A percentile compares a stretch with the other conserved stretches of the same genome.
phyloP scores from a whole-genome alignment of 2,888 invertebrate species.

The Drosophila algonquin region DNA sequence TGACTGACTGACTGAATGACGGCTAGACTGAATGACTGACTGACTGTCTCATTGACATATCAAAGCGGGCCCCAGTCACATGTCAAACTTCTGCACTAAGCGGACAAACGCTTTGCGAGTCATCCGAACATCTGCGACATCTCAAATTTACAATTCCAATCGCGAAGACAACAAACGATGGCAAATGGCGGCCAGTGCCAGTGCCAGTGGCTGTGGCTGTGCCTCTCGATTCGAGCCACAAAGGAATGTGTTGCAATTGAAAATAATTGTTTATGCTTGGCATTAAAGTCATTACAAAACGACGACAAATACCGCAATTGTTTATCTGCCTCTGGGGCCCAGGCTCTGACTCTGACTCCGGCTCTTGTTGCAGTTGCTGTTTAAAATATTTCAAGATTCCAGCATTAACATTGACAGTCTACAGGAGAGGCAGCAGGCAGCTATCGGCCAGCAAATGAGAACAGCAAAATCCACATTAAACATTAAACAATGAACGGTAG shows the following conservation, averaged over 20 bases:
- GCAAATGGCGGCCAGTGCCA: conserved; percentile 64
- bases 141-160: conserved; percentile 67
- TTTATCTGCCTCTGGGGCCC: neutral
- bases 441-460: conserved; percentile 56
- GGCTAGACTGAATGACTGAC: conserved; percentile 10
- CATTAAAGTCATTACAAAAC: conserved; percentile 77
- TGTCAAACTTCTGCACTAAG: conserved; percentile 8
- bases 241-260: conserved; percentile 75
- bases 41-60: conserved; percentile 40
- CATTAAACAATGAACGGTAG: conserved; percentile 50
- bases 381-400: conserved; percentile 66
- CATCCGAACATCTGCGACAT: conserved; percentile 60
- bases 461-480: conserved; percentile 45
- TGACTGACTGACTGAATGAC: conserved; percentile 48
- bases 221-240: conserved; percentile 56
- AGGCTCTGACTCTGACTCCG: neutral
- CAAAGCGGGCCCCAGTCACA: conserved; percentile 5
- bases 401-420: conserved; percentile 76
- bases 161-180: conserved; percentile 39
- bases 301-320: conserved; percentile 57
- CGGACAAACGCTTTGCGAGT: conserved; percentile 27
- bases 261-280: conserved; percentile 78
- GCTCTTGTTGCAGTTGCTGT: conserved; percentile 33
- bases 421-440: conserved; percentile 71
- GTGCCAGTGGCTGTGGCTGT: conserved; percentile 1